Base-by-base conservation (phyloP, 2,797 vertebrate genomes). In the Champsocephalus esox region DNA sequence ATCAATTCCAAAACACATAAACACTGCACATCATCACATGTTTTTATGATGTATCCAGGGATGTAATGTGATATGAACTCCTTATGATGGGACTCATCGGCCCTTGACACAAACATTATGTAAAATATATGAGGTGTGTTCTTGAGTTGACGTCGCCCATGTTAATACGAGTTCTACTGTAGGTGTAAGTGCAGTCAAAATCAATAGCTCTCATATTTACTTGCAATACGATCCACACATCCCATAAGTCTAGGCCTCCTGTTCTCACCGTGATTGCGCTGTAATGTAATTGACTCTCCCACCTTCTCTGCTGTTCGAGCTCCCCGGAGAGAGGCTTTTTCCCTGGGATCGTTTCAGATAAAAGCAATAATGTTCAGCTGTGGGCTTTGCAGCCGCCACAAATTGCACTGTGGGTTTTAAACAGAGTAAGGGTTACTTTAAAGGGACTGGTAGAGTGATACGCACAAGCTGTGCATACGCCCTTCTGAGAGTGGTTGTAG, bases 181-280 rank as follows among this genome's bases (percentile, higher is more conserved):
- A 85, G 80, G 82, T 83, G 80, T 76, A 65, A 84, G 81, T 81
- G 80, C 86, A 85, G 80, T 86, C 55, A 51, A 86, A 92, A 93
- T 93, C 88, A 84, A 92, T 93, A 83, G 70, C 49, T 66, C 85
- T 88, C 78, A 81, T 90, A 85, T 91, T 90, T 85, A 83, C 79
- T 58, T 82, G 90, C 74, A 92, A 92, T 80, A 66, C 19, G 67
- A 93, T 88, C 85, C 80, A 77, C 75, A 73, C 63, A 51, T 77
- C 77, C 83, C 81, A 32, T 66, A 69, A 57, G 80, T 83, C 77
- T 63, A 67, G 50, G 12, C 54, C 75, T 83, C 58, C 34, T 28
- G 54, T 3, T 65, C 76, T 77, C 43, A n/a, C 79, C 70, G 74
- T 83, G 77, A 91, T 88, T 84, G 84, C 55, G 0, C 77, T 84